Evolutionary conservation across 2,888 invertebrate species (phyloP).

Genomic region (Phengaris arion): DNA sequence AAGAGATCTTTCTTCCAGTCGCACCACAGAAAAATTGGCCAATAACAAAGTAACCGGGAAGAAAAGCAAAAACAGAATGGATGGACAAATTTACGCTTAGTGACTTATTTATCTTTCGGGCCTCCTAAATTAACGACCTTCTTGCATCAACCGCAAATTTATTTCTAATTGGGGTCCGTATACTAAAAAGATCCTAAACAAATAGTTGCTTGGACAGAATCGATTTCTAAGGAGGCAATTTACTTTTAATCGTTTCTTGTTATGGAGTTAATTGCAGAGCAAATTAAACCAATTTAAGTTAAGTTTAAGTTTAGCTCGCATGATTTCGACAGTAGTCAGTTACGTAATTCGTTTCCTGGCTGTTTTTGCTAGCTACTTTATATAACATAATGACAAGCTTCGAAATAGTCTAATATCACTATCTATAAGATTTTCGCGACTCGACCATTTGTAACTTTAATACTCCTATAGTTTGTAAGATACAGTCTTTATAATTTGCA

Average conservation of each 20-base stretch:
- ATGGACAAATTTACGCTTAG: conserved; percentile 71
- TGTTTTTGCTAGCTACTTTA: no score
- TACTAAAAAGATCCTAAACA: conserved; percentile 8
- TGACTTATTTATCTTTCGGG: conserved; percentile 70
- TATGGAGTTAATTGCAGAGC: background rate
- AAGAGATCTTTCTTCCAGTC: conserved; percentile 62
- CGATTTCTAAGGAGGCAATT: background rate
- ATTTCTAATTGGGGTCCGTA: conserved; percentile 43
- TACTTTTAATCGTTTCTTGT: background rate
- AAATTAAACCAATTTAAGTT: background rate
- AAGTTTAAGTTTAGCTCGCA: background rate
- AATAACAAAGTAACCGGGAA: conserved; percentile 62
- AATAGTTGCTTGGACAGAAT: conserved; percentile 1
- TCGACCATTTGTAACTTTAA: background rate
- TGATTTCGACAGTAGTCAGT: background rate
- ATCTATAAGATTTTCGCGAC: background rate
- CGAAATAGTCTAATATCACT: no score
- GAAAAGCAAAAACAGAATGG: conserved; percentile 65
- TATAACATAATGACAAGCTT: no score
- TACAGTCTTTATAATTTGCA: background rate
- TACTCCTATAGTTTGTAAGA: no score
- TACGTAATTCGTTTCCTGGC: no score
- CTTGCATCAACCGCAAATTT: conserved; percentile 62
- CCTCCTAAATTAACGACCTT: conserved; percentile 68
- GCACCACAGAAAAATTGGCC: conserved; percentile 58